Percentiles rank a stretch among this genome's conserved stretches.
phyloP scores from a whole-genome alignment of 2,797 vertebrate genomes.

The Microctenopoma lineatum region DNA sequence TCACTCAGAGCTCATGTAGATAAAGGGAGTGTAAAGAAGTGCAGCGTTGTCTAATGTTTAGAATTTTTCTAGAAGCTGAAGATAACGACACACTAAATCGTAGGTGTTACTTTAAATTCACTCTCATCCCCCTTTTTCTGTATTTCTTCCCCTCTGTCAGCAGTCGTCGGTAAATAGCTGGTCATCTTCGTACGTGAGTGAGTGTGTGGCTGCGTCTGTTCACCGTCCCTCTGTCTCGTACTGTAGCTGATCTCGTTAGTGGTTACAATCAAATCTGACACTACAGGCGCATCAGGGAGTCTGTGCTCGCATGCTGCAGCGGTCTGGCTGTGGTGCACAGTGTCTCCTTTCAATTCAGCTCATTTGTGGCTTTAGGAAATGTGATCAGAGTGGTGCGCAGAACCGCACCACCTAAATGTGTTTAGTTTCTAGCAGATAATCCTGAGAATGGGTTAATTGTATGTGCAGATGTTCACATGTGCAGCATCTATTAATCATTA shows the following conservation, averaged over 20 bases:
- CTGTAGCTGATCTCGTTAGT: constrained; percentile 50
- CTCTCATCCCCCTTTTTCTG: constrained; percentile 11
- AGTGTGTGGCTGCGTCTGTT: constrained; percentile 14
- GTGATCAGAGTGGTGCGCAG: too few species aligned
- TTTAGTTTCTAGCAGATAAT: too few species aligned
- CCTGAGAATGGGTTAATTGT: too few species aligned
- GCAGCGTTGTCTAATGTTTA: constrained; percentile 38
- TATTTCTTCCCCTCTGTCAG: constrained; percentile 33
- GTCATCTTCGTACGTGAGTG: constrained; percentile 20
- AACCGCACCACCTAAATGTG: too few species aligned
- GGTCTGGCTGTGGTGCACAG: background rate
- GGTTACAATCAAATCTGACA: constrained; percentile 27
- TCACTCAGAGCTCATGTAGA: constrained; percentile 28
- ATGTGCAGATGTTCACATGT: too few species aligned
- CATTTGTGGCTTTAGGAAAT: background rate
- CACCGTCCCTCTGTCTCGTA: constrained; percentile 30
- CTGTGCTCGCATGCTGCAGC: constrained; percentile 3
- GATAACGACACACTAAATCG: constrained; percentile 31
- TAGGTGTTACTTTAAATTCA: constrained; percentile 22
- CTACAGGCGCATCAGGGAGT: constrained; percentile 13
- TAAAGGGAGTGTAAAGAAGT: constrained; percentile 36
- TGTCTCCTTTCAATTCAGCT: background rate
- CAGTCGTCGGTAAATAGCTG: constrained; percentile 21
- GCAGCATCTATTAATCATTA: background rate
- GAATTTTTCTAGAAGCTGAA: constrained; percentile 32